phyloP scores from a whole-genome alignment of 2,888 invertebrate genomes.

The Scelioninae gen. 1 region DNA sequence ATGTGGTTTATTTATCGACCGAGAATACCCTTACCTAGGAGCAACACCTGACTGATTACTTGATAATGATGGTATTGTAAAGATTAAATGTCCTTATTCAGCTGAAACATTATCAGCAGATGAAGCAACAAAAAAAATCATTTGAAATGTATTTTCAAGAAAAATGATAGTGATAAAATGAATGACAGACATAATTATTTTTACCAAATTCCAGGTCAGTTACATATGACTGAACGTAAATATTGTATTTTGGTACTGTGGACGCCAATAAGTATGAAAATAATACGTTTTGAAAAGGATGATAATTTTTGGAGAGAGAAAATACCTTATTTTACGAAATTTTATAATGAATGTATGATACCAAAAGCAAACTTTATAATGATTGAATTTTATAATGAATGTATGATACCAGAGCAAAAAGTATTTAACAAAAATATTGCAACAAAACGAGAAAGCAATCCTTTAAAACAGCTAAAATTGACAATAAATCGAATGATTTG shows the following conservation, averaged over 20 bases:
- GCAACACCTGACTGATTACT: conserved; percentile 66
- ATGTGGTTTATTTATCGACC: conserved; percentile 64
- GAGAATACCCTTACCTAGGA: conserved; percentile 36
- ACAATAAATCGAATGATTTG: too few species aligned
- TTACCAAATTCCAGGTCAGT: conserved; percentile 41
- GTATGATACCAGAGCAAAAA: too few species aligned
- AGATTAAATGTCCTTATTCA: conserved; percentile 61
- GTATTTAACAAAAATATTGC: too few species aligned
- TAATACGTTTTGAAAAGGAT: conserved; percentile 20
- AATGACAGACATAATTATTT: conserved; percentile 27
- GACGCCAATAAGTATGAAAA: conserved; percentile 34
- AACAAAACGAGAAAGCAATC: too few species aligned
- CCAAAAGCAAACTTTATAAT: too few species aligned
- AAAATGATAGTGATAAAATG: conserved; percentile 22
- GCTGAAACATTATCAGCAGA: conserved; percentile 2
- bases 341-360: too few species aligned
- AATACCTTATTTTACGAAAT: background rate
- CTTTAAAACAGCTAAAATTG: too few species aligned
- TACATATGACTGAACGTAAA: conserved; percentile 14
- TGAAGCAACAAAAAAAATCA: conserved; percentile 8
- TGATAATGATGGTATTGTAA: conserved; percentile 60
- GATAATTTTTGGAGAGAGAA: conserved; percentile 17
- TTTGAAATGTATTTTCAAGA: conserved; percentile 5
- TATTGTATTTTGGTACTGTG: conserved; percentile 37
- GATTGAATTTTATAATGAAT: too few species aligned